Base-by-base conservation (phyloP, 2,797 vertebrate genomes). In the Sebastes alutus region DNA sequence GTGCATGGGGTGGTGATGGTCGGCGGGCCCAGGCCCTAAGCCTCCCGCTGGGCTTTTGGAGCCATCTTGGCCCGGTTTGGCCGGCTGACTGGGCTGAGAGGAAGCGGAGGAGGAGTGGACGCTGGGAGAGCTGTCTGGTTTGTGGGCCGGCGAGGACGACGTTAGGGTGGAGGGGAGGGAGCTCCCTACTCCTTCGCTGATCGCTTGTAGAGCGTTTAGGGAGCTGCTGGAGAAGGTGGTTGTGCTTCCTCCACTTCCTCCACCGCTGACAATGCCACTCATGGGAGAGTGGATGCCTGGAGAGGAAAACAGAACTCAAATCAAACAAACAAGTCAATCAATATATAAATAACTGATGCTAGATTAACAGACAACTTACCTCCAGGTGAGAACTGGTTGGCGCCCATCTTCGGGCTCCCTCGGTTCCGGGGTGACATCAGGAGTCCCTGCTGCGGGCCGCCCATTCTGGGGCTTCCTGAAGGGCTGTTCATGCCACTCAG, bases 121-220 rank as follows among this genome's bases (percentile, higher is more conserved):
- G 58, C 96, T 98, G 81, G 98, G 96, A 63, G 97, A 97, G 87
- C 95, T 96, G 86, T 99, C 98, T 60, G 97, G 63, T 87, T 98
- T 99, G 88, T 97, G 95, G 69, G 96, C 95, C 0, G 97, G 96
- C 1, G 97, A 96, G 8, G 97, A 96, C 55, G 98, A 99, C 29
- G 97, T 97, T 33, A 99, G 94, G 0, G 97, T 97, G 23, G 98
- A 98, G 75, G 98, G 91, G 35, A 99, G 96, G 12, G 98, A 97
- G 81, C 97, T 98, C 58, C 98, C 98, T 11, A 99, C 98, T 2
- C 98, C 98, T 87, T 99, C 98, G 72, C 98, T 99, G 87, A 99
- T 99, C 68, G 98, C 98, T 91, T 99, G 98, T 74, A 99, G 96
- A 68, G 98, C 98, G 30, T 98, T 99, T 27, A 99, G 95, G 20